These are phyloP conservation scores for Malthinus flaveolus DNA, from an alignment of 2,888 invertebrate genomes.

Conservation along the genomic window DNA sequence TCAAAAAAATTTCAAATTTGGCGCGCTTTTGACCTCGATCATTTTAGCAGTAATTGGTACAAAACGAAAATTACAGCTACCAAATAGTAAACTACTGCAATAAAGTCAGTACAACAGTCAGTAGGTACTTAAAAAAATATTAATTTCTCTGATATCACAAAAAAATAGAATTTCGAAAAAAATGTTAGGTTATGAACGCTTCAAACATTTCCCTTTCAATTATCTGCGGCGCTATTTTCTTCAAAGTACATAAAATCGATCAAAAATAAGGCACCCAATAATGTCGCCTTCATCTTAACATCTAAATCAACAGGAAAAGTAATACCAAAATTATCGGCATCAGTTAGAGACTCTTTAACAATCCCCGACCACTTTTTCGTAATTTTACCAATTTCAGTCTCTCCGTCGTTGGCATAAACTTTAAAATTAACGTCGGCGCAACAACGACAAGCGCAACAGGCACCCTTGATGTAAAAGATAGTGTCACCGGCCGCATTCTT, in stretches of 20 bases:
- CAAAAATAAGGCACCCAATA: constrained; percentile 72
- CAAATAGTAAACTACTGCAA: no score
- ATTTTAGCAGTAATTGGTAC: no score
- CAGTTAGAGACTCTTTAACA: constrained; percentile 74
- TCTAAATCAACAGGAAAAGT: constrained; percentile 80
- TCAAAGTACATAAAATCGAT: constrained; percentile 54
- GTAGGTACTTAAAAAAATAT: no score
- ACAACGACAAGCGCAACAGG: constrained; percentile 71
- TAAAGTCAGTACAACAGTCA: no score
- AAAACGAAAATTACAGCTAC: no score
- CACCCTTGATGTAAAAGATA: constrained; percentile 80
- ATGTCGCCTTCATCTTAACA: constrained; percentile 73
- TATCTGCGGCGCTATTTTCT: no score
- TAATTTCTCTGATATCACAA: not conserved
- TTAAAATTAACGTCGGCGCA: constrained; percentile 79
- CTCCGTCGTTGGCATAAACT: constrained; percentile 72
- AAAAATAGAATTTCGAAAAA: not conserved
- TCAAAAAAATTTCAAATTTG: no score
- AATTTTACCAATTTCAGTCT: constrained; percentile 72
- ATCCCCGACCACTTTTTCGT: constrained; percentile 84
- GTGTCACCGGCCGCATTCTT: constrained; percentile 69
- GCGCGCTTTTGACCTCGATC: no score
- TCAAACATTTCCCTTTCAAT: not conserved
- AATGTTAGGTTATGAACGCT: not conserved
- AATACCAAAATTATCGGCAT: constrained; percentile 81